Base-by-base conservation (phyloP, 2,113 vertebrate species). In the Phasianus colchicus region DNA sequence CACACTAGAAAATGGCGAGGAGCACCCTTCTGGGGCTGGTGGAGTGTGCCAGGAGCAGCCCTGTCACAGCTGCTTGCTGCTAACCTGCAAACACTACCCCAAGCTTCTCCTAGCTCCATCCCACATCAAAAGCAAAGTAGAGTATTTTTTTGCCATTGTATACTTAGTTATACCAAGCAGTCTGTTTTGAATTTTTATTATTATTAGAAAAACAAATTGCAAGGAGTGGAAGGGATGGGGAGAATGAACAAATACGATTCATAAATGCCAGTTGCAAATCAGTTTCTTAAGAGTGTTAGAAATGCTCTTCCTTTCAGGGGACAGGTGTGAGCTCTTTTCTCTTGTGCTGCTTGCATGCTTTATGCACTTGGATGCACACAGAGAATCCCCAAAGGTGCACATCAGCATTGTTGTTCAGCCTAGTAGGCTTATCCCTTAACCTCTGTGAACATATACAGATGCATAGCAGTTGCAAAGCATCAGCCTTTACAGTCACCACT, bases 401-500 rank as follows among this genome's bases (percentile, higher is more conserved):
- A 1, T 19, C 50, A 13, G 20, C 29, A 30, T 52, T 70, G 13
- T 24, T 42, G 47, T n/a, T 25, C 50, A 32, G 50, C 75, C 50
- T 27, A 30, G 63, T n/a, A 38, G 13, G 19, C n/a, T 10, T 34
- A 0, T 4, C 6, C 5, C 16, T 71, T 30, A 32, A 54, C 22
- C 30, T 36, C 43, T 8, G 21, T 24, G 57, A 54, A 18, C 5
- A 3, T 5, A 38, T 2, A 7, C 29, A 47, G n/a, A 29, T 14
- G 17, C 42, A 32, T 8, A 22, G 20, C 20, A 13, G 6, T 64
- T 54, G 13, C 0, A 4, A 24, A 34, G 54, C 43, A 6, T 9
- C 11, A 1, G 32, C 15, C 6, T 10, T 63, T 36, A 13, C 6
- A 54, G 3, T 42, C 64, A 16, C n/a, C 5, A 1, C 11, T n/a